Evolutionary conservation across 2,797 vertebrate genomes (phyloP).

Genomic region (Acrocephalus scirpaceus): DNA sequence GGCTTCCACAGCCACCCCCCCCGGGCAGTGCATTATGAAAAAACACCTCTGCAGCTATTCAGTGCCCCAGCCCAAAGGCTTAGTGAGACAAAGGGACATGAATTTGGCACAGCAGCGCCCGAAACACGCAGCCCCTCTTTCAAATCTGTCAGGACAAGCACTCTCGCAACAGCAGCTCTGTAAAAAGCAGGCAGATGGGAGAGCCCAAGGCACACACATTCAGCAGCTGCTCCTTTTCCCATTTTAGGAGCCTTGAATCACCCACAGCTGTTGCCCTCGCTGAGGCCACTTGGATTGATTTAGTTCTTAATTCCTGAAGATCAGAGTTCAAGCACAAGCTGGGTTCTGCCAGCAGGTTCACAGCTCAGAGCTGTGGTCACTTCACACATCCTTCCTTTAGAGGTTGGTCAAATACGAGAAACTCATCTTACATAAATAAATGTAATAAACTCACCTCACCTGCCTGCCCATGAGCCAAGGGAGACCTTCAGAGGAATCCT

Average conservation of each 20-base stretch:
- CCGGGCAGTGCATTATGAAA: not conserved
- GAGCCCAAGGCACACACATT: not conserved
- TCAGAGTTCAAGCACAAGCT: not conserved
- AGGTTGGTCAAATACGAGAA: not conserved
- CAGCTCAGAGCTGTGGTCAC: not conserved
- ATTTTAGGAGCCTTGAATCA: not conserved
- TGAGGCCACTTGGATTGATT: not conserved
- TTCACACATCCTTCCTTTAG: not conserved
- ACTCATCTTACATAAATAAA: not conserved
- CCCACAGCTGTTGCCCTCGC: not conserved
- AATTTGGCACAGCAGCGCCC: slow-evolving; percentile 1
- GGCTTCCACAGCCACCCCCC: not conserved
- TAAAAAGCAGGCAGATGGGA: not conserved
- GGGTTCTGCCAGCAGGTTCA: not conserved
- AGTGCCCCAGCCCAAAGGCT: slow-evolving; percentile 28
- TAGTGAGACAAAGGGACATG: slow-evolving; percentile 19
- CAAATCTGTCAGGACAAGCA: slow-evolving; percentile 51
- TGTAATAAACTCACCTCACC: not conserved
- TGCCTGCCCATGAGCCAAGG: not conserved
- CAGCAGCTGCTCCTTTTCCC: not conserved
- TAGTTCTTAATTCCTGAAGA: not conserved
- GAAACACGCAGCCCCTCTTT: not conserved
- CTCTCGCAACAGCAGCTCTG: not conserved
- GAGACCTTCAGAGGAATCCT: not conserved
- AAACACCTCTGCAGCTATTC: slow-evolving; percentile 39